phyloP scores from a whole-genome alignment of 2,797 vertebrate genomes.

The Enteromius thamalakanensis region DNA sequence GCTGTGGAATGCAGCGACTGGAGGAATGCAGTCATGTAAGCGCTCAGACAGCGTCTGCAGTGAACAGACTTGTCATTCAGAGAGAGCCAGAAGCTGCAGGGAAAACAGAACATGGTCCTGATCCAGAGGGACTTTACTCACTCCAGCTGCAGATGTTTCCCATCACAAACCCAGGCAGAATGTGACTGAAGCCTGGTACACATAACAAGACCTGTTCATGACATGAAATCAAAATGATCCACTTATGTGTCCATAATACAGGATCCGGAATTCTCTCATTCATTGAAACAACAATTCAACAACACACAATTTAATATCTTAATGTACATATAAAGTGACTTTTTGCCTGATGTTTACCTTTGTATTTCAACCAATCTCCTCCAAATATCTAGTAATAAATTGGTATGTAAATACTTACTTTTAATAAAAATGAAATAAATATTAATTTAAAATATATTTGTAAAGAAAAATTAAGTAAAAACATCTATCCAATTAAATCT shows the following conservation, averaged over 20 bases:
- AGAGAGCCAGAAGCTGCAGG: constrained; percentile 27
- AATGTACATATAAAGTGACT: background rate
- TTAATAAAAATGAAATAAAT: background rate
- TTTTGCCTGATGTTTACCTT: background rate
- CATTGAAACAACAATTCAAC: background rate
- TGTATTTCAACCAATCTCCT: background rate
- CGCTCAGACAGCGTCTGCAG: constrained; percentile 29
- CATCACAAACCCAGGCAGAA: constrained; percentile 62
- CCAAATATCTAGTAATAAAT: background rate
- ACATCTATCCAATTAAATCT: no score
- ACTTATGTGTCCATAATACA: constrained; percentile 9
- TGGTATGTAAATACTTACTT: background rate
- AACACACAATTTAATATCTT: background rate
- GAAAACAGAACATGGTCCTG: constrained; percentile 57
- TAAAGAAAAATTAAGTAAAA: no score
- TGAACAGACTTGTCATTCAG: constrained; percentile 44
- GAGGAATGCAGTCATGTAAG: constrained; percentile 45
- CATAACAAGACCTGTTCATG: background rate
- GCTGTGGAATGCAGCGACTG: background rate
- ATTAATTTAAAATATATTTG: background rate
- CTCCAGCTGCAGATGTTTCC: constrained; percentile 70
- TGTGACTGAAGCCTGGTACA: constrained; percentile 41
- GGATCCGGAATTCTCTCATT: constrained; percentile 23
- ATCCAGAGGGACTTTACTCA: constrained; percentile 54
- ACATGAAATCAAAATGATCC: background rate